Base-by-base conservation (phyloP, 2,888 invertebrate genomes). In the Pherbina coryleti region DNA sequence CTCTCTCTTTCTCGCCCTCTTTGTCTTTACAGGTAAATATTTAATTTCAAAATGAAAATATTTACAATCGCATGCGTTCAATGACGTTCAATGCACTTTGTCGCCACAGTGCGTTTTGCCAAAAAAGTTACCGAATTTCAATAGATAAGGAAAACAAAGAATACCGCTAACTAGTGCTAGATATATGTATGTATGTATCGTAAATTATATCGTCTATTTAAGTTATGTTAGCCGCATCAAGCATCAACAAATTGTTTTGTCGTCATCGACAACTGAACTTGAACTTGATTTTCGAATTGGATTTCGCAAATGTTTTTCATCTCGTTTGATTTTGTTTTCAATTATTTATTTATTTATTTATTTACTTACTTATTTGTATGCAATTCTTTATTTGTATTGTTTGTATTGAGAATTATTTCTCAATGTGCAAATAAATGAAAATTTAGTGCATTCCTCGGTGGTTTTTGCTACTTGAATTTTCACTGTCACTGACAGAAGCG, bases 261-360 rank as follows among this genome's bases (percentile, higher is more conserved):
- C 72, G 37, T 57, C 72, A 57, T 44, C 69, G n/a, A 17, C 64
- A 31, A 14, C 25, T 57, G 57, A 75, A 76, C 71, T 76, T 76
- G 71, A 76, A 76, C 64, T 71, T 76, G 76, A 71, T 19, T 71
- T 76, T 28, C 14, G 17, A 71, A 62, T 75, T 5, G 7, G 17
- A 51, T 34, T 25, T 71, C 7, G 55, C 71, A 53, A 31, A 55
- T 19, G 34, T 9, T 55, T 28, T 31, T 19, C 3, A 51, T 75
- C 31, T 34, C 17, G n/a, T 28, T 22, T 31, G 14, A 11, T 25
- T 49, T 64, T 3, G 14, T 31, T n/a, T n/a, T n/a, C n/a, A n/a
- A n/a, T n/a, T n/a, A 31, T 31, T 64, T 31, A 60, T 28, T 25
- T 57, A n/a, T 62, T 3, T 28, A 28, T 31, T n/a, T 64, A 11